phyloP scores from a whole-genome alignment of 1,140 invertebrate species.

The Drosophila carrolli region DNA sequence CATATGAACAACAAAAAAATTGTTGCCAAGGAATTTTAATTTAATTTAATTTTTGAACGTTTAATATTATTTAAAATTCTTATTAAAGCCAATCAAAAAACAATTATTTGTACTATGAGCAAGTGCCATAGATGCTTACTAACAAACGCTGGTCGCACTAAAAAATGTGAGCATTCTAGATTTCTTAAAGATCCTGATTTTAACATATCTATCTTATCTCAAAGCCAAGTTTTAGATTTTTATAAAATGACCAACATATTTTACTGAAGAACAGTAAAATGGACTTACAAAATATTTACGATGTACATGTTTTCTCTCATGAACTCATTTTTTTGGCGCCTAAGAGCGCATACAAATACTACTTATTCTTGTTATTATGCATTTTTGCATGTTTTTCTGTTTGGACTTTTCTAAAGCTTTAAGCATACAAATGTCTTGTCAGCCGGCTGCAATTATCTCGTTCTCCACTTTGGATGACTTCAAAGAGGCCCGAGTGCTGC shows the following conservation, averaged over 20 bases:
- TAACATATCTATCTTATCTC: too few relatives aligned
- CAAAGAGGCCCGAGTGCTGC: conserved; percentile 26
- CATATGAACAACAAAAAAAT: not conserved
- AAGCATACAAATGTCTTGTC: conserved; percentile 1
- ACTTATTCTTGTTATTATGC: not conserved
- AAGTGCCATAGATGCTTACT: not conserved
- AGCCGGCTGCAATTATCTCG: conserved; percentile 17
- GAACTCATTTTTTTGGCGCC: not conserved
- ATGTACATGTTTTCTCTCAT: too few relatives aligned
- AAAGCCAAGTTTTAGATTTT: too few relatives aligned
- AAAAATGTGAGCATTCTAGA: too few relatives aligned
- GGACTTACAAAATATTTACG: too few relatives aligned
- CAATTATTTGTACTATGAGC: not conserved
- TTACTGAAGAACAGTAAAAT: too few relatives aligned
- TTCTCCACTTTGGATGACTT: conserved; percentile 18
- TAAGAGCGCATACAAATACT: not conserved
- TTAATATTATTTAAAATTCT: too few relatives aligned
- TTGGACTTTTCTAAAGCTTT: not conserved
- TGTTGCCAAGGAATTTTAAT: not conserved
- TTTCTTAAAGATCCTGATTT: too few relatives aligned
- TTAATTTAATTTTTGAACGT: too few relatives aligned
- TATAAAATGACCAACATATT: too few relatives aligned
- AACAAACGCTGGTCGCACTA: not conserved
- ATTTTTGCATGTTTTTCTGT: conserved; percentile 3
- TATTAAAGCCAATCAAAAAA: too few relatives aligned